A percentile compares a stretch with the other conserved stretches of the same genome.
Conservation (phyloP, 2,797 vertebrate genomes). For the Leptatherina wallacei region DNA sequence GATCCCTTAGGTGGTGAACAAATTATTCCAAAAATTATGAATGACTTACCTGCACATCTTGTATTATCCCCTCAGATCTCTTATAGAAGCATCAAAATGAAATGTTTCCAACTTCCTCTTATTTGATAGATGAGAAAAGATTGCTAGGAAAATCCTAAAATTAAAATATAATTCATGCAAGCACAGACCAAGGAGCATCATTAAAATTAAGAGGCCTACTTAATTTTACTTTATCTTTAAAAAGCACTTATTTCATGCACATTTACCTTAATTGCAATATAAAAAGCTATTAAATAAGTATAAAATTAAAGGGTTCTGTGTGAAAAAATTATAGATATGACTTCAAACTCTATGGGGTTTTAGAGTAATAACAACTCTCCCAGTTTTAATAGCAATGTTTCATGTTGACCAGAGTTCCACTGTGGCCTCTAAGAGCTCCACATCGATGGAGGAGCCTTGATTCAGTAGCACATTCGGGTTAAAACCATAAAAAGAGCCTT, state of each 20-base stretch:
- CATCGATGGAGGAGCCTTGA: conserved; percentile 67
- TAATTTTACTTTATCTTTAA: conserved; percentile 27
- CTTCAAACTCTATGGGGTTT: conserved; percentile 63
- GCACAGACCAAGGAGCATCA: neutral
- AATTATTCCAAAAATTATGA: neutral
- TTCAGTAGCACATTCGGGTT: conserved; percentile 76
- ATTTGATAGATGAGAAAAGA: conserved; percentile 15
- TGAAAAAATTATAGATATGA: conserved; percentile 61
- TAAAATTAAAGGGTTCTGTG: conserved; percentile 64
- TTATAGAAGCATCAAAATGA: conserved; percentile 11
- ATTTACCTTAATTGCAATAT: conserved; percentile 50
- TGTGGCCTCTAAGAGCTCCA: conserved; percentile 60
- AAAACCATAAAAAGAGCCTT: conserved; percentile 51
- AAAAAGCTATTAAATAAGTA: conserved; percentile 55
- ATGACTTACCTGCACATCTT: neutral
- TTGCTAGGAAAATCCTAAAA: conserved; percentile 19
- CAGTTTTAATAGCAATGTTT: conserved; percentile 54
- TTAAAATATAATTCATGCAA: conserved; percentile 23
- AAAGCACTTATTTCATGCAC: conserved; percentile 50
- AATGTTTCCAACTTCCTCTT: conserved; percentile 12
- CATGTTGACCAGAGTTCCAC: conserved; percentile 62
- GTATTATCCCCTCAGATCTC: neutral
- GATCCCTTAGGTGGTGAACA: neutral
- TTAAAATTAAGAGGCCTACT: conserved; percentile 16
- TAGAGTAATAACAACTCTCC: conserved; percentile 66